Conservation (phyloP, 2,888 invertebrate species). For the Drosophila pseudotalamancana region DNA sequence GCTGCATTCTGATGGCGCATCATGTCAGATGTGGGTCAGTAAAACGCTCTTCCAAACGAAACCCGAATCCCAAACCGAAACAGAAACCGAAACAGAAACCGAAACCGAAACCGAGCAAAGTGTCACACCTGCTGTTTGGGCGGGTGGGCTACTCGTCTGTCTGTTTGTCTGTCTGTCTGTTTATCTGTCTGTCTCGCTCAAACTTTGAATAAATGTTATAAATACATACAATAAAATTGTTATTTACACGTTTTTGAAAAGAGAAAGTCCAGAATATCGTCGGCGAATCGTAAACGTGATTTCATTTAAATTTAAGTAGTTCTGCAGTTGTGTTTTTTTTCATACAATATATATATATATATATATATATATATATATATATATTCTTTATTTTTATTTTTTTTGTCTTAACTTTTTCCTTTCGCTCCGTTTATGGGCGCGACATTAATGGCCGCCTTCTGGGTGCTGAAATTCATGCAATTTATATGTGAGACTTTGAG, state of each 20-base stretch:
- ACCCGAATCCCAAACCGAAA: conserved; percentile 39
- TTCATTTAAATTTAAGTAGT: conserved; percentile 70
- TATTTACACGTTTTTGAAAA: conserved; percentile 80
- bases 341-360: not conserved
- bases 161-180: conserved; percentile 20
- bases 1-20: conserved; percentile 63
- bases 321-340: conserved; percentile 50
- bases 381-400: conserved; percentile 8
- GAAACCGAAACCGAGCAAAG: conserved; percentile 54
- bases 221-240: conserved; percentile 74
- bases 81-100: conserved; percentile 30
- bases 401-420: conserved; percentile 19
- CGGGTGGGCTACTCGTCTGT: conserved; percentile 17
- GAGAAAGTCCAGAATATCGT: conserved; percentile 77
- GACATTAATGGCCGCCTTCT: conserved; percentile 30
- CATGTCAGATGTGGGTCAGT: conserved; percentile 69
- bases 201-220: conserved; percentile 70
- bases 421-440: conserved; percentile 34
- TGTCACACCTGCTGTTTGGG: conserved; percentile 61
- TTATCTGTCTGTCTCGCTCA: conserved; percentile 28
- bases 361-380: not conserved
- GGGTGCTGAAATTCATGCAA: conserved; percentile 42
- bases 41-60: conserved; percentile 58
- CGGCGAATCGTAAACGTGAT: conserved; percentile 55
- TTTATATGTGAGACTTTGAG: conserved; percentile 63